Evolutionary conservation across 2,797 vertebrate species (phyloP), one percentile per base, ranked within the genome.

Genomic region (Hydrophis major): DNA sequence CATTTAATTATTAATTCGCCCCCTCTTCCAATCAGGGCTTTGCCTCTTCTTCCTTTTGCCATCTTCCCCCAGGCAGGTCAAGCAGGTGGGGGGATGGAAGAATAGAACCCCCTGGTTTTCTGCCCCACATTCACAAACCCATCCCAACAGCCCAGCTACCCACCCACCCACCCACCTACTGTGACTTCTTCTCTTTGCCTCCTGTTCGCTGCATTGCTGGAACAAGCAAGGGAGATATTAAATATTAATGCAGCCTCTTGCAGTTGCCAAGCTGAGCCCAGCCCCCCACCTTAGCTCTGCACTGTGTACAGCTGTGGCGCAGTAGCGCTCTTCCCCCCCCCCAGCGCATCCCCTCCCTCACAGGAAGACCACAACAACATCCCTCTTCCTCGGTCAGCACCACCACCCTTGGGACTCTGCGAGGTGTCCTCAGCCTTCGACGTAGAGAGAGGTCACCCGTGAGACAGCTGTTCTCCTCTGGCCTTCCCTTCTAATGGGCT

Each of bases 181-280:
- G 90, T 91, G 93, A 87, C 57, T 87, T 69, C 89, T 93, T 91
- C 56, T 59, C 87, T 86, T 78, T 53, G 69, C 78, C 92, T 93
- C 53, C 93, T 63, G 87, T 28, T 93, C 69, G 16, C 90, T 93
- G 93, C 93, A 93, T 93, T 90, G 11, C 90, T 28, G 66, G 50
- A 93, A 74, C 93, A 37, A 87, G 93, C 20, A 50, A 93, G 87
- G 93, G 90, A 93, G 93, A 93, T 93, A 93, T 93, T 93, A 93
- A 93, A 93, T 93, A 93, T 93, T 93, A 93, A 93, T 91, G 93
- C 93, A 93, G 93, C 69, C 90, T 93, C 90, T 93, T 91, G 93
- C 93, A 93, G 90, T 88, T 59, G 66, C 92, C 7, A 57, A 93
- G 92, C 89, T 10, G 4, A 91, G 90, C 90, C 93, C 93, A 89